Conservation (phyloP, 2,797 vertebrate genomes). For the Sciurus vulgaris region DNA sequence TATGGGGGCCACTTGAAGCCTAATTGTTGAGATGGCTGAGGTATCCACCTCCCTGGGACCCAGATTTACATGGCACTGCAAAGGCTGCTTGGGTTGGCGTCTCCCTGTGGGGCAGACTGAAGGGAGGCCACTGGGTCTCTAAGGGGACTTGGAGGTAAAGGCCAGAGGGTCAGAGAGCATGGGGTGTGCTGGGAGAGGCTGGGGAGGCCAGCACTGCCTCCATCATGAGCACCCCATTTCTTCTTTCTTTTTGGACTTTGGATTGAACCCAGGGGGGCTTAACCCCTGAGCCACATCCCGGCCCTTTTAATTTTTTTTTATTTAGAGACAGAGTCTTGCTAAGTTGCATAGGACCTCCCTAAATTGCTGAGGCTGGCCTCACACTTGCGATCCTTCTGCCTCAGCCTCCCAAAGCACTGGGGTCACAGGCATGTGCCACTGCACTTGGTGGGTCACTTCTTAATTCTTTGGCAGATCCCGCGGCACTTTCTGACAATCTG, state of each 20-base stretch:
- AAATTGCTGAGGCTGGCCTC: no score
- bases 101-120: background rate
- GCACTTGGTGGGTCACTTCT: rapidly evolving
- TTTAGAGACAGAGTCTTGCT: no score
- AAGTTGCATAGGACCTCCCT: no score
- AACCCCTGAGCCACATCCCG: no score
- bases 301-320: no score
- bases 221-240: rapidly evolving
- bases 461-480: background rate
- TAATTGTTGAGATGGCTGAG: constrained; percentile 66
- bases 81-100: rapidly evolving
- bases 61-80: constrained; percentile 4
- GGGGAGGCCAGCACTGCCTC: background rate
- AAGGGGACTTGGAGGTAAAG: background rate
- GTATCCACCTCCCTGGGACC: background rate
- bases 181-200: background rate
- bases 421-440: no score
- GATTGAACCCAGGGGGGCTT: no score
- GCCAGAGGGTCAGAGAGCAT: background rate
- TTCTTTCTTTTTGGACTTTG: background rate
- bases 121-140: background rate
- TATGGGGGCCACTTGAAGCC: constrained; percentile 78
- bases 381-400: no score
- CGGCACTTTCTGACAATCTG: rapidly evolving
- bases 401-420: rapidly evolving